Percentiles rank a stretch among this genome's conserved stretches.
Conservation (phyloP, 2,113 vertebrate genomes). For the Desmodus rotundus region DNA sequence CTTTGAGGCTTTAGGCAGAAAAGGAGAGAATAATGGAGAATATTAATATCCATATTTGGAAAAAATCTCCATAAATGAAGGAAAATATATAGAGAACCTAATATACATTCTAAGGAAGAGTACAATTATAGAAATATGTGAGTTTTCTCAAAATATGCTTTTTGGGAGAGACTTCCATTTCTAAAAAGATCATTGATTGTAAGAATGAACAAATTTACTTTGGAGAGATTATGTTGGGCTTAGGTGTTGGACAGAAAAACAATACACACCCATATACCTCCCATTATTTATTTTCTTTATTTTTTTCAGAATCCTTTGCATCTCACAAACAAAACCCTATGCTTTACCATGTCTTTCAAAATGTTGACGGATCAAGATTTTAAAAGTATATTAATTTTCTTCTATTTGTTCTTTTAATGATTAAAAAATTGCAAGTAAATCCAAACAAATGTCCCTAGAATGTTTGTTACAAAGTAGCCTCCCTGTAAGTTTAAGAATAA, state of each 20-base stretch:
- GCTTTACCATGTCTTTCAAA: neutral
- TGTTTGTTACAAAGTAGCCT: neutral
- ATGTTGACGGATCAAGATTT: neutral
- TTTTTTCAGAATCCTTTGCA: neutral
- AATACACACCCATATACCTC: neutral
- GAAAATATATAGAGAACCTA: neutral
- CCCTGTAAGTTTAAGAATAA: neutral
- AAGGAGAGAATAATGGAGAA: conserved; percentile 15
- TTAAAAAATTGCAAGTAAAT: neutral
- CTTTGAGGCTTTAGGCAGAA: neutral
- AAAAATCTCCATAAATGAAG: neutral
- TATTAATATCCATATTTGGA: neutral
- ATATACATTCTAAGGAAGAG: neutral
- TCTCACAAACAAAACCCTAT: neutral
- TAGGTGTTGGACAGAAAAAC: neutral
- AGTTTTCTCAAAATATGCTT: neutral
- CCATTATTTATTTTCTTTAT: neutral
- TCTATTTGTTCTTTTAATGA: neutral
- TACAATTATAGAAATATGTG: neutral
- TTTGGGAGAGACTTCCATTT: neutral
- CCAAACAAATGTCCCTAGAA: neutral
- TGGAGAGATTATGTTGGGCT: neutral
- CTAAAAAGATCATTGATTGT: conserved; percentile 25
- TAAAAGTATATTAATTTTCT: neutral
- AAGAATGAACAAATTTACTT: neutral